Evolutionary conservation across 37 sponge, comb jelly and placozoan species (phyloP).

Genomic region (Diacarnus erythraeanus): DNA sequence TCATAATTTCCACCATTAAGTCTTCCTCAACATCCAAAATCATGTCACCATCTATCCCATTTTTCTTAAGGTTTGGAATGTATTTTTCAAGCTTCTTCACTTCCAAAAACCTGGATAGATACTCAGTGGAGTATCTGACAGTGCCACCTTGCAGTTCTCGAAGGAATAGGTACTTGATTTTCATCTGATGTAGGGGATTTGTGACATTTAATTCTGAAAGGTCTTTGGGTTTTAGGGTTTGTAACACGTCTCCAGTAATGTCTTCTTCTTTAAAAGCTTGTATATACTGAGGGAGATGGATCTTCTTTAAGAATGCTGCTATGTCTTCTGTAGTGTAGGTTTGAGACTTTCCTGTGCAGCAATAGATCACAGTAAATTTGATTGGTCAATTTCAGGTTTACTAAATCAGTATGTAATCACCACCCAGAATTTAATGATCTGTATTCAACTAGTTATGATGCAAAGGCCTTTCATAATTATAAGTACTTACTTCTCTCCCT

Average conservation of each 20-base stretch:
- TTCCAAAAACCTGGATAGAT: slow-evolving; percentile 4
- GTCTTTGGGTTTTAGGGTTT: slow-evolving; percentile 2
- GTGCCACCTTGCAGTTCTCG: background rate
- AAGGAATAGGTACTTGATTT: slow-evolving; percentile 22
- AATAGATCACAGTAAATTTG: no score
- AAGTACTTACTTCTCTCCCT: background rate
- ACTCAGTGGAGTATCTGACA: background rate
- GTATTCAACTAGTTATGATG: no score
- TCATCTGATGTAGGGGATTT: slow-evolving; percentile 25
- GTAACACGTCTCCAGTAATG: slow-evolving; percentile 67
- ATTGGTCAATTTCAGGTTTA: no score
- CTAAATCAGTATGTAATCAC: no score
- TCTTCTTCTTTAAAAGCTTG: slow-evolving; percentile 18
- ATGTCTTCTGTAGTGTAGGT: no score
- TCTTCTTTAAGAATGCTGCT: slow-evolving; percentile 27
- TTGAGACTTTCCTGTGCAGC: no score
- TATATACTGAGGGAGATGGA: slow-evolving; percentile 38
- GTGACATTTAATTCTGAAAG: slow-evolving; percentile 46
- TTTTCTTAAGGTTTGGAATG: background rate
- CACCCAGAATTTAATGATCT: no score
- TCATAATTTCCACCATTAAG: slow-evolving; percentile 35
- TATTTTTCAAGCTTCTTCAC: slow-evolving; percentile 30
- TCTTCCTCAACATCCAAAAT: slow-evolving; percentile 13
- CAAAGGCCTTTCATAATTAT: no score
- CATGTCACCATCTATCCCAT: slow-evolving; percentile 46